These are phyloP conservation scores for Microchrysa polita DNA, from an alignment of 2,888 invertebrate species.

Conservation along the genomic window DNA sequence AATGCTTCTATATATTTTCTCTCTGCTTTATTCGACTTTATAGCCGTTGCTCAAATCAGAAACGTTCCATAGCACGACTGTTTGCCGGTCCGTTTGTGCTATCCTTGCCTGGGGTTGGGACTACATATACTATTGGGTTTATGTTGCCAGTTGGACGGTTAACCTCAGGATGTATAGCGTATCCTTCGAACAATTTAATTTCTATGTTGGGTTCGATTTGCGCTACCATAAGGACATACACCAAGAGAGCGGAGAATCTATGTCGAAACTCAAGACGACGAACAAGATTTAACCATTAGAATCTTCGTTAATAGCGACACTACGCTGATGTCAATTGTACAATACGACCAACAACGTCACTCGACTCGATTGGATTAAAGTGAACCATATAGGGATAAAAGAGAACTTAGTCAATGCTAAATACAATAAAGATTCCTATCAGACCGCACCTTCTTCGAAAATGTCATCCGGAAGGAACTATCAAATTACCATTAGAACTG, in stretches of 20 bases:
- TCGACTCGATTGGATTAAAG: background rate
- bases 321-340: too few species aligned
- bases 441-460: background rate
- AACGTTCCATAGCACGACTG: background rate
- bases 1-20: background rate
- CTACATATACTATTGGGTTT: background rate
- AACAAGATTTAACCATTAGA: too few species aligned
- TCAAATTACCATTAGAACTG: slow-evolving; percentile 29
- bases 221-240: background rate
- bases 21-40: background rate
- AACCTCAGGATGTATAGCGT: background rate
- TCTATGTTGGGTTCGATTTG: background rate
- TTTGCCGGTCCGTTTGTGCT: background rate
- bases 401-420: background rate
- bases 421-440: background rate
- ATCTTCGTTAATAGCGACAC: background rate
- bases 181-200: background rate
- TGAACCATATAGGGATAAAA: background rate
- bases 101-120: background rate
- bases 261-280: too few species aligned
- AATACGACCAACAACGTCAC: too few species aligned
- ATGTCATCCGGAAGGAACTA: slow-evolving; percentile 11
- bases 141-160: background rate
- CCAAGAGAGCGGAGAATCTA: too few species aligned
- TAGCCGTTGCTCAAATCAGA: background rate